Evolutionary conservation across 2,888 invertebrate species (phyloP).

Genomic region (Tipula confusa): DNA sequence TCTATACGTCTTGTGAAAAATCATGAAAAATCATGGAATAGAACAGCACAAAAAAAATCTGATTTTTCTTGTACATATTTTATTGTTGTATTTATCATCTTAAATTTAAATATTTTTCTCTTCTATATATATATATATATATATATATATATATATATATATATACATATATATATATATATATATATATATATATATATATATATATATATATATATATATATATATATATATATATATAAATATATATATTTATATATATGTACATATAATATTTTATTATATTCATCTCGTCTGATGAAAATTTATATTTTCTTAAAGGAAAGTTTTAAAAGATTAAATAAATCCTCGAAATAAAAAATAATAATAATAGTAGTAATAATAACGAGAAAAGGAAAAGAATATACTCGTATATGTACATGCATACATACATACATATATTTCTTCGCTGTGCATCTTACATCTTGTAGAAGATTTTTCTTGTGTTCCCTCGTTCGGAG

Average conservation of each 20-base stretch:
- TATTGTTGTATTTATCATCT: conserved; percentile 20
- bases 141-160: too few species aligned
- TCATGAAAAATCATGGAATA: neutral
- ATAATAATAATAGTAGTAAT: neutral
- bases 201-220: too few species aligned
- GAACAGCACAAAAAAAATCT: neutral
- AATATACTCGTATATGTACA: neutral
- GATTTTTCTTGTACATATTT: conserved; percentile 1
- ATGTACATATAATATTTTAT: neutral
- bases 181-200: too few species aligned
- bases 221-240: too few species aligned
- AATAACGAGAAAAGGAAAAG: neutral
- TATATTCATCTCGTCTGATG: conserved; percentile 20
- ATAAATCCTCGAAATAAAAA: conserved; percentile 12
- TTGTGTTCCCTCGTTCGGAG: neutral
- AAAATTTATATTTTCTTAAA: conserved; percentile 25
- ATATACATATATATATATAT: too few species aligned
- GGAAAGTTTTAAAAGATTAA: conserved; percentile 12
- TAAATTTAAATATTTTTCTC: conserved; percentile 20
- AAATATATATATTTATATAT: too few species aligned
- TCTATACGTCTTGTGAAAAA: neutral
- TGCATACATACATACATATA: neutral
- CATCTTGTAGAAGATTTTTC: neutral
- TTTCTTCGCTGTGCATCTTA: neutral
- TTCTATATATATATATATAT: neutral